Conservation (phyloP, 1,140 invertebrate genomes). For the Drosophila bocki region DNA sequence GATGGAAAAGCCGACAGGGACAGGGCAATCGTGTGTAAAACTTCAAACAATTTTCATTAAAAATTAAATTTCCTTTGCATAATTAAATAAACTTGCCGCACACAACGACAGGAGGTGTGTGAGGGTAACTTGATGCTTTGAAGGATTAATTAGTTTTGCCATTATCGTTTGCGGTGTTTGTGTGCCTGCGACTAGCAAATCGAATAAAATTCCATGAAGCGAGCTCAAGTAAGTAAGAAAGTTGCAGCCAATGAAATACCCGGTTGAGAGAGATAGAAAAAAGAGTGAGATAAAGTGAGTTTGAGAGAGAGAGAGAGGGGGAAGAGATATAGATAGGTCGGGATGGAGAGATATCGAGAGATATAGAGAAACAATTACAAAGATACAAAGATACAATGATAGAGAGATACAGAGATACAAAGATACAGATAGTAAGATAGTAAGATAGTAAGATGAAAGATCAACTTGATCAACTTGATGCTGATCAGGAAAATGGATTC, state of each 20-base stretch:
- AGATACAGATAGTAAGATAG: too few species aligned
- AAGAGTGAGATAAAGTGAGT: neutral
- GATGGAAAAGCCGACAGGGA: neutral
- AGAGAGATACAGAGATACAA: too few species aligned
- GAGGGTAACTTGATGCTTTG: slow-evolving; percentile 8
- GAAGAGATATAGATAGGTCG: neutral
- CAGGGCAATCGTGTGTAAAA: slow-evolving; percentile 38
- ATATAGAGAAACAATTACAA: too few species aligned
- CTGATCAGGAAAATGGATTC: neutral
- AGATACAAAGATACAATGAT: too few species aligned
- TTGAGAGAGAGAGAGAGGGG: neutral
- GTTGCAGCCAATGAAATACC: neutral
- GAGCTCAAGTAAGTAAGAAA: neutral
- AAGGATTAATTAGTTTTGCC: slow-evolving; percentile 32
- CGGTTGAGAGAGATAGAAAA: too few species aligned
- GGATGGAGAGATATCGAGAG: neutral
- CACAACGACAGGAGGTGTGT: neutral
- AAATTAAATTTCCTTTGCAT: slow-evolving; percentile 54
- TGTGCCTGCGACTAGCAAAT: neutral
- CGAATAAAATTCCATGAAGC: slow-evolving; percentile 13
- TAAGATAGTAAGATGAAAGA: neutral
- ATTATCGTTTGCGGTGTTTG: neutral
- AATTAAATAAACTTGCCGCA: slow-evolving; percentile 52
- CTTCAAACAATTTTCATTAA: slow-evolving; percentile 61
- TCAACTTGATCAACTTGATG: too few species aligned